Evolutionary conservation across 2,888 invertebrate genomes (phyloP).

Genomic region (Argyresthia goedartella): DNA sequence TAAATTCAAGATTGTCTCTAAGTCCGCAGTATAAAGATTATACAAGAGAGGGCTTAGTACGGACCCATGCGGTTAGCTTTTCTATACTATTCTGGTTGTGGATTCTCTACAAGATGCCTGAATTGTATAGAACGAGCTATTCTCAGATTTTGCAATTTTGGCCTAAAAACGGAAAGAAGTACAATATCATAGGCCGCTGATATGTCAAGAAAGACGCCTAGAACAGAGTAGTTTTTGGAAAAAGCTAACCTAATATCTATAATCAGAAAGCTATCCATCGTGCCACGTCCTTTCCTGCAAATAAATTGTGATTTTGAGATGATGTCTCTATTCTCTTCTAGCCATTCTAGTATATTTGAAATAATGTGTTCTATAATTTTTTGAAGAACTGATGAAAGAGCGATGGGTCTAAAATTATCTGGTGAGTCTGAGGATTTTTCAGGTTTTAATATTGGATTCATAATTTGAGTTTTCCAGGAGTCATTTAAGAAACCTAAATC

Average conservation of each 20-base stretch:
- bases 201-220: conserved; percentile 17
- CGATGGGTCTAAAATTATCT: conserved; percentile 17
- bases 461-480: conserved; percentile 15
- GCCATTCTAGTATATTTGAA: conserved; percentile 18
- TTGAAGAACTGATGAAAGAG: conserved; percentile 12
- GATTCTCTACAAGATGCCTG: not conserved
- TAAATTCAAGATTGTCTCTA: conserved; percentile 6
- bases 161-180: conserved; percentile 16
- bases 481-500: not conserved
- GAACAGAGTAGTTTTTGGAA: conserved; percentile 9
- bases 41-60: conserved; percentile 15
- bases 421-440: conserved; percentile 15
- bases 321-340: conserved; percentile 11
- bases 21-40: conserved; percentile 15
- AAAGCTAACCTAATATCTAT: conserved; percentile 15
- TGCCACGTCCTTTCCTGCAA: conserved; percentile 18
- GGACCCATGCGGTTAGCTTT: conserved; percentile 18
- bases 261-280: conserved; percentile 18
- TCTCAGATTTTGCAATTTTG: conserved; percentile 10
- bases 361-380: conserved; percentile 18
- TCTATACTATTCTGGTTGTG: conserved; percentile 11
- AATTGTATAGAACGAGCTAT: conserved; percentile 7
- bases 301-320: conserved; percentile 15
- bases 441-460: conserved; percentile 18
- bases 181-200: too few species aligned